Evolutionary conservation across 92 coral and sea anemone genomes (phyloP).

Genomic region (Siderastrea radians): DNA sequence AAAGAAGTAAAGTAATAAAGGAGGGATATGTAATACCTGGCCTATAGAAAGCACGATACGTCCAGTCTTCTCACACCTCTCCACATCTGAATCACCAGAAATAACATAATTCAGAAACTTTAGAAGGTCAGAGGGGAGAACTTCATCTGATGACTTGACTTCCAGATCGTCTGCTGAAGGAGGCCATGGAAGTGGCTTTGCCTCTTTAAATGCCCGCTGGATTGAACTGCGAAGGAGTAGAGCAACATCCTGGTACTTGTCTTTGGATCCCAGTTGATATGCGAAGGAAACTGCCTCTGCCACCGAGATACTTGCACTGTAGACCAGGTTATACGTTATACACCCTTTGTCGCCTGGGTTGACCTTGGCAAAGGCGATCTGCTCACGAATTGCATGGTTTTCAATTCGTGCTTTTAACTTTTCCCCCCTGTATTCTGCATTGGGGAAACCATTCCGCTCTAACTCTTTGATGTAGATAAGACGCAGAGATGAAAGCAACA

Average conservation of each 20-base stretch:
- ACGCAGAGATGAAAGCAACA: constrained; percentile 54
- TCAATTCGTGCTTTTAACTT: constrained; percentile 45
- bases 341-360: constrained; percentile 52
- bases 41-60: constrained; percentile 27
- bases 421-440: constrained; percentile 43
- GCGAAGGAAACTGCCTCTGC: constrained; percentile 60
- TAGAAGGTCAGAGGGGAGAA: constrained; percentile 53
- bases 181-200: constrained; percentile 12
- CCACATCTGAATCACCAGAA: constrained; percentile 38
- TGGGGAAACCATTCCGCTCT: too few species aligned
- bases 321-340: constrained; percentile 50
- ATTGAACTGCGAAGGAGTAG: constrained; percentile 42
- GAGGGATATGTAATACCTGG: background rate
- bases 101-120: constrained; percentile 35
- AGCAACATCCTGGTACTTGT: constrained; percentile 47
- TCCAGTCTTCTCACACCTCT: constrained; percentile 47
- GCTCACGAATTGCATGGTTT: constrained; percentile 18
- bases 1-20: constrained; percentile 11
- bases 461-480: constrained; percentile 28
- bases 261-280: constrained; percentile 21
- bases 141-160: constrained; percentile 18
- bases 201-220: constrained; percentile 10
- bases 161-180: constrained; percentile 55
- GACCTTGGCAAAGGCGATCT: constrained; percentile 55
- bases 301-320: constrained; percentile 65